Percentiles rank a stretch among this genome's conserved stretches.
These are phyloP conservation scores for Agrotis puta DNA, from an alignment of 2,888 invertebrate genomes.

Conservation along the genomic window DNA sequence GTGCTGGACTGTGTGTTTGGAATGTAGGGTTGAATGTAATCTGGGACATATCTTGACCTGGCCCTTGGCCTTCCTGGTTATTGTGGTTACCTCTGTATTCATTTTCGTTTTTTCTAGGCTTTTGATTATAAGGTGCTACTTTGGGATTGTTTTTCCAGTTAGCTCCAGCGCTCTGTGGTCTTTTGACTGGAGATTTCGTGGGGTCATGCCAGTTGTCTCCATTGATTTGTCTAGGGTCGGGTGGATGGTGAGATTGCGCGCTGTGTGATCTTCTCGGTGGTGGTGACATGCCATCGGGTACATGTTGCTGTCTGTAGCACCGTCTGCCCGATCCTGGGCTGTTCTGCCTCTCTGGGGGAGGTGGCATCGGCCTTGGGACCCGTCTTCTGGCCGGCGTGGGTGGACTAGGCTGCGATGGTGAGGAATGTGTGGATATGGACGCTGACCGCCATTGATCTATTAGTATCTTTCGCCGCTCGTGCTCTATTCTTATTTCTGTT, in stretches of 20 bases:
- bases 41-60: slow-evolving; percentile 84
- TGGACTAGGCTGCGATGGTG: slow-evolving; percentile 81
- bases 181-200: slow-evolving; percentile 85
- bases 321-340: slow-evolving; percentile 81
- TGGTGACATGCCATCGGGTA: slow-evolving; percentile 85
- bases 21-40: slow-evolving; percentile 90
- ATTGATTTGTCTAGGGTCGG: slow-evolving; percentile 80
- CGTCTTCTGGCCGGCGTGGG: slow-evolving; percentile 84
- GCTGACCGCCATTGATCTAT: slow-evolving; percentile 95
- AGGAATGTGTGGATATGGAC: slow-evolving; percentile 90
- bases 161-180: slow-evolving; percentile 86
- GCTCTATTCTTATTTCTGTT: slow-evolving; percentile 93
- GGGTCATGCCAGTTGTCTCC: slow-evolving; percentile 86
- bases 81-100: slow-evolving; percentile 79
- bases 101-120: slow-evolving; percentile 83
- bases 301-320: slow-evolving; percentile 82
- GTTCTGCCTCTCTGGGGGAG: slow-evolving; percentile 82
- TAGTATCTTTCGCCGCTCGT: slow-evolving; percentile 92
- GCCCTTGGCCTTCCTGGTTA: slow-evolving; percentile 73
- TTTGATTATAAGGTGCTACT: slow-evolving; percentile 84
- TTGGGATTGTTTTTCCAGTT: slow-evolving; percentile 88
- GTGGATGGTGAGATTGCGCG: slow-evolving; percentile 82
- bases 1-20: slow-evolving; percentile 89
- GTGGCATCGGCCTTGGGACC: slow-evolving; percentile 77
- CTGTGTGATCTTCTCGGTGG: slow-evolving; percentile 83